Evolutionary conservation across 2,888 invertebrate species (phyloP), one percentile per base, ranked within the genome.

Genomic region (Synanthedon vespiformis): DNA sequence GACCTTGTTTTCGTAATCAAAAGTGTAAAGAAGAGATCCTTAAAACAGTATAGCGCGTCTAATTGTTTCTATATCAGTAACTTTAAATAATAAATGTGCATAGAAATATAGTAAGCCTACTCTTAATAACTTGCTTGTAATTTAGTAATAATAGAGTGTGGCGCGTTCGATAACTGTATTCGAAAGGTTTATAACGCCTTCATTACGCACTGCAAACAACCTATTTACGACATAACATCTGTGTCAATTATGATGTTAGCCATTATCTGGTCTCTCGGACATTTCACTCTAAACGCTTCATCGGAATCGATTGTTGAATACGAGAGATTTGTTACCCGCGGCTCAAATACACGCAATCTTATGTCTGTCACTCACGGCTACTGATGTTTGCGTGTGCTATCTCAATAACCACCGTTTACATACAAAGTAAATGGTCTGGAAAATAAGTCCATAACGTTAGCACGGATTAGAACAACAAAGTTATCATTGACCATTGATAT

Each of bases 281-380:
- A 68, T 73, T 76, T 74, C 65, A 13, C 44, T 65, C 59, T 68
- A 73, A 74, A 71, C 68, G 68, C 62, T 72, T 74, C 67, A 67
- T 61, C 58, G 61, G 64, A 63, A 67, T 71, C 68, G 69, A 67
- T 68, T 66, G 67, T 64, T 63, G 62, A 63, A 63, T 64, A 13
- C n/a, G 44, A 44, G 44, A 58, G 58, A 70, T 70, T 72, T 64
- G 58, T 61, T 56, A 68, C 76, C 72, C 55, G 63, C 53, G 74
- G 74, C 74, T 52, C 55, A 18, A 52, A 54, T 54, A 54, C 51
- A 56, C 22, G 55, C 54, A 52, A 50, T 48, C 52, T 52, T 53
- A 60, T 61, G 62, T 60, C 67, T 72, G 75, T 75, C 76, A 77
- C 70, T 78, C 77, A 70, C 67, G 68, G 64, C 74, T 70, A 74